Base-by-base conservation (phyloP, 2,113 vertebrate species). In the Galbula dea region DNA sequence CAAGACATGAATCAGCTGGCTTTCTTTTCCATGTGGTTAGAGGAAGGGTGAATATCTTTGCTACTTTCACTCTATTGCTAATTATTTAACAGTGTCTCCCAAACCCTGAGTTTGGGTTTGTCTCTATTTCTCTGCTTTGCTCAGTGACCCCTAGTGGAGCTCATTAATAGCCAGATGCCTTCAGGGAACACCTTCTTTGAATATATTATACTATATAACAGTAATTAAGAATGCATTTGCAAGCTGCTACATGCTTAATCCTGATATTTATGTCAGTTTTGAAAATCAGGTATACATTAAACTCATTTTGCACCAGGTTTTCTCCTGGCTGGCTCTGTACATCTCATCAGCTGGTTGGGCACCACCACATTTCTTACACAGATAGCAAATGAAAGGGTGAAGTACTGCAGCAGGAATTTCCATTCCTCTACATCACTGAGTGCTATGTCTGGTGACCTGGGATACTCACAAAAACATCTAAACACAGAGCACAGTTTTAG, bases 221-320 rank as follows among this genome's bases (percentile, higher is more conserved):
- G 45, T 73, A 93, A 89, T 91, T 94, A 95, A 94, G 66, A 83
- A 73, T 52, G 49, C 3, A 68, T 85, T 91, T 92, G 45, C 58
- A 91, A 85, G 37, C 22, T 1, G 0, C 72, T 89, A 29, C 21
- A 32, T 32, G 7, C 22, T 90, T 67, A 92, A 46, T 63, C 22
- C 13, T 66, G 62, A 49, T 87, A 87, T 73, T 85, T 95, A 75
- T 75, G 27, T 23, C 24, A 79, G 41, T 46, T 77, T 85, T 34
- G 79, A 87, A 95, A 84, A 79, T 76, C 45, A 52, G 9, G 10
- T 78, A 55, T 43, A 72, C 22, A 59, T 78, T 34, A 90, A 81
- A 72, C 21, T 65, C 4, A 26, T 75, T 72, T 75, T 89, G n/a
- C 48, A 65, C 43, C 29, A 71, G 10, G 15, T 72, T 82, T 89